phyloP scores from a whole-genome alignment of 2,113 vertebrate species.

The Elephantulus edwardii region DNA sequence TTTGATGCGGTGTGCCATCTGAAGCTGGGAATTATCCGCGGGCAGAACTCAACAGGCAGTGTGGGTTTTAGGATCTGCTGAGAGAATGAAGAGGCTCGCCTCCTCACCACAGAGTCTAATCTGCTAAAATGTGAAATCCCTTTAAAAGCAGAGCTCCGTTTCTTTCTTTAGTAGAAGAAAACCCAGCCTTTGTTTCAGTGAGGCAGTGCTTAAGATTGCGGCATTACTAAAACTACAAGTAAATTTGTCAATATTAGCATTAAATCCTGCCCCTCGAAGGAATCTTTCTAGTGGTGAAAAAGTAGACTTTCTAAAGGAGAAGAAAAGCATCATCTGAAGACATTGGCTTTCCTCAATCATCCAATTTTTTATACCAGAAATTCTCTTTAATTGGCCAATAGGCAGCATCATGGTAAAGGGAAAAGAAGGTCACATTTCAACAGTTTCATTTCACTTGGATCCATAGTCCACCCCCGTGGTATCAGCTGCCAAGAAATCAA shows the following conservation, averaged over 20 bases:
- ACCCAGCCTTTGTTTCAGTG: not conserved
- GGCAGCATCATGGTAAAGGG: no score
- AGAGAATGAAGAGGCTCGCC: not conserved
- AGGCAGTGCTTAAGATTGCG: not conserved
- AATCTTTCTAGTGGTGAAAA: not conserved
- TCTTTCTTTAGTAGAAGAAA: not conserved
- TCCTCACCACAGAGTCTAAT: not conserved
- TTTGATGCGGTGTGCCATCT: not conserved
- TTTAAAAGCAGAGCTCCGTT: not conserved
- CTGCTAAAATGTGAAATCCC: not conserved
- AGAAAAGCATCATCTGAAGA: not conserved
- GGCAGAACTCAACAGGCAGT: not conserved
- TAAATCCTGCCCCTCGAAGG: not conserved
- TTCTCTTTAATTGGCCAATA: not conserved
- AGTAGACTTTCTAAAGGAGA: not conserved
- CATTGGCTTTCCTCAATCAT: not conserved
- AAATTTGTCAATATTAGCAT: conserved; percentile 3
- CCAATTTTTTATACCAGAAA: not conserved
- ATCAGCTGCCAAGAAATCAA: no score
- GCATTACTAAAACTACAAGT: not conserved
- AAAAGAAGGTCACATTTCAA: no score
- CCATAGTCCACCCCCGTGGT: no score
- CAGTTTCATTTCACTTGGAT: no score
- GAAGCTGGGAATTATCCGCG: conserved; percentile 34
- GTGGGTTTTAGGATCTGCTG: not conserved